These are phyloP conservation scores for Lomographa bimaculata DNA, from an alignment of 2,888 invertebrate species.

Conservation along the genomic window DNA sequence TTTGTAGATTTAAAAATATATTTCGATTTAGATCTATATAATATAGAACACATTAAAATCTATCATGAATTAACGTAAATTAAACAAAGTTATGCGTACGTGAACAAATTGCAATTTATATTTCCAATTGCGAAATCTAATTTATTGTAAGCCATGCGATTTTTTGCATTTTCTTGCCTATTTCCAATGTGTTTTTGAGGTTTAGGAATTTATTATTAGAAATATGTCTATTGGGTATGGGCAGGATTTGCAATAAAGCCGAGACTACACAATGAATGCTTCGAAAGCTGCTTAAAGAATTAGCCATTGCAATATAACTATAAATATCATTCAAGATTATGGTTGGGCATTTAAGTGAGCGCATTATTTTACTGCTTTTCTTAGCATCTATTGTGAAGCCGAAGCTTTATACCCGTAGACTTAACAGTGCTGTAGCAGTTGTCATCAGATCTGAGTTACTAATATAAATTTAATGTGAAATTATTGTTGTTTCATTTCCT, in stretches of 20 bases:
- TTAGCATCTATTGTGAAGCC: constrained; percentile 14
- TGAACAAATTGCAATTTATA: constrained; percentile 36
- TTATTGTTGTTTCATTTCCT: constrained; percentile 74
- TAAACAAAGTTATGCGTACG: constrained; percentile 8
- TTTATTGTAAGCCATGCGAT: constrained; percentile 48
- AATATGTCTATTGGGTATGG: constrained; percentile 22
- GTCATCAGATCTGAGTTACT: constrained; percentile 72
- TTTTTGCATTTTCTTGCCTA: constrained; percentile 37
- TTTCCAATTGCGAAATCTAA: constrained; percentile 43
- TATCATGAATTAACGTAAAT: background rate
- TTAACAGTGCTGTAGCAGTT: constrained; percentile 51
- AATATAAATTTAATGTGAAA: constrained; percentile 81
- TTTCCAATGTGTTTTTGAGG: constrained; percentile 19
- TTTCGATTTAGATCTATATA: constrained; percentile 3
- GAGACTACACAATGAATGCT: constrained; percentile 14
- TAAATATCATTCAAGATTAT: background rate
- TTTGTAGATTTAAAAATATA: constrained; percentile 6
- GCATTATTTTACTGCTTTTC: background rate
- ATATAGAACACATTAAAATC: constrained; percentile 7
- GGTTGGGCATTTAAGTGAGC: background rate
- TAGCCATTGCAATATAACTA: background rate
- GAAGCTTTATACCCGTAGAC: constrained; percentile 21
- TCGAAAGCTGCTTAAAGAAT: background rate
- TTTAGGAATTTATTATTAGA: constrained; percentile 6
- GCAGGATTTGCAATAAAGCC: constrained; percentile 19